phyloP scores from a whole-genome alignment of 1,140 invertebrate species.

The Drosophila elegans region DNA sequence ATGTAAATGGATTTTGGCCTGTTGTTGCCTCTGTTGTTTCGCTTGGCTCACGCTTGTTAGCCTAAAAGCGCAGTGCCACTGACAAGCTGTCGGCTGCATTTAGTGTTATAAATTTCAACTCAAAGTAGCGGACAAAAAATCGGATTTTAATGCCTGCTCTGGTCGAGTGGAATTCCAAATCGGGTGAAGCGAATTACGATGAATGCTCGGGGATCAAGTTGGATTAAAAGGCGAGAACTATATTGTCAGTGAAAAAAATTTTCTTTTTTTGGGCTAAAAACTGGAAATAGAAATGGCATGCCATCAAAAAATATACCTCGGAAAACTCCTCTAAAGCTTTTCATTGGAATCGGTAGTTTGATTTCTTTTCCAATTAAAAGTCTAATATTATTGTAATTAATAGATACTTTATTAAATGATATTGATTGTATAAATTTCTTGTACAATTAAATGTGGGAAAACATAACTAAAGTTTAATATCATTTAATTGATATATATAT shows the following conservation, averaged over 20 bases:
- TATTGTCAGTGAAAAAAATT: neutral
- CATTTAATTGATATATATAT: no score
- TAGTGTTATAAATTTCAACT: conserved; percentile 78
- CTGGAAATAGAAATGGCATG: neutral
- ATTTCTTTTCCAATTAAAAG: no score
- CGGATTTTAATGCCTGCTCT: conserved; percentile 14
- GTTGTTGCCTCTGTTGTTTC: conserved; percentile 47
- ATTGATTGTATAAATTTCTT: no score
- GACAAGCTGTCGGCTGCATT: conserved; percentile 78
- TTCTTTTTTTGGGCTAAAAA: neutral
- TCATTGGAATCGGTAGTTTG: no score
- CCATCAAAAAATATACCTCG: neutral
- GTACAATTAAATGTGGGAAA: no score
- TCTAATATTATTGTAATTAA: no score
- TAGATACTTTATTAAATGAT: no score
- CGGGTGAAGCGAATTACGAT: conserved; percentile 9
- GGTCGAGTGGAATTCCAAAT: conserved; percentile 19
- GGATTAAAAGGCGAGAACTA: neutral
- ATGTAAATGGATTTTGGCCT: conserved; percentile 73
- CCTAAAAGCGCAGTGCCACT: conserved; percentile 80
- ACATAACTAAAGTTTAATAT: no score
- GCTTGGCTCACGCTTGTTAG: conserved; percentile 72
- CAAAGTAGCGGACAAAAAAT: conserved; percentile 31
- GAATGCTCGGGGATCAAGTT: neutral
- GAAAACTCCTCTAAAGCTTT: no score